phyloP scores from a whole-genome alignment of 2,888 invertebrate genomes.

The Deilephila porcellus region DNA sequence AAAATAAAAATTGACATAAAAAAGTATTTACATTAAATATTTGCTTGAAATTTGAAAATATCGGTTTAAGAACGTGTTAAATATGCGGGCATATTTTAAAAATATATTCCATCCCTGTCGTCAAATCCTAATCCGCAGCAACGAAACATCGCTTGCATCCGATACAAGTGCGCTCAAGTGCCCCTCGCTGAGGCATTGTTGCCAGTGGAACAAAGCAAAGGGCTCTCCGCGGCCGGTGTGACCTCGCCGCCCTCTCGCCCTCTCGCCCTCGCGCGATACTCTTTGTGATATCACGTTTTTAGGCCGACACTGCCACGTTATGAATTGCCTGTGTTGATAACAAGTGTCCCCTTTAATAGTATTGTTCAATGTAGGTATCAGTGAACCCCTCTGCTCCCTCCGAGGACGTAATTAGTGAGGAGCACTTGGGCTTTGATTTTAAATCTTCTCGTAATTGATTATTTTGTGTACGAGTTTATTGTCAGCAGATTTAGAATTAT shows the following conservation, averaged over 20 bases:
- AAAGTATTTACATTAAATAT: background rate
- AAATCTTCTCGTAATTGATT: conserved; percentile 1
- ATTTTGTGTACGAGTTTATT: background rate
- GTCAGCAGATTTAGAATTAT: too few relatives aligned
- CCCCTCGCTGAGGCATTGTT: conserved; percentile 74
- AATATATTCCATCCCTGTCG: conserved; percentile 54
- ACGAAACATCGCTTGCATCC: conserved; percentile 80
- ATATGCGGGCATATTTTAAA: conserved; percentile 1
- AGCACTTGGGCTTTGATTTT: background rate
- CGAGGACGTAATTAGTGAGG: background rate
- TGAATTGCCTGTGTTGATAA: conserved; percentile 68
- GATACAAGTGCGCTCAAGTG: conserved; percentile 76
- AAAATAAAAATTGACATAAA: too few relatives aligned
- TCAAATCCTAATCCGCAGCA: conserved; percentile 67
- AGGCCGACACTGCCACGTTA: conserved; percentile 60
- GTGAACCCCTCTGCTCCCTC: background rate
- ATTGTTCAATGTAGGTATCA: conserved; percentile 32
- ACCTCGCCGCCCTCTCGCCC: conserved; percentile 61
- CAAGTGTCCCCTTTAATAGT: conserved; percentile 52
- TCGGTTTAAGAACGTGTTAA: background rate
- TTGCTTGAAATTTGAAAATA: background rate
- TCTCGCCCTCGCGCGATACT: conserved; percentile 65
- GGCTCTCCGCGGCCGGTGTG: conserved; percentile 72
- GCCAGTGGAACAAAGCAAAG: conserved; percentile 80
- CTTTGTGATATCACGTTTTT: conserved; percentile 82